Percentiles rank a stretch among this genome's conserved stretches.
These are phyloP conservation scores for Apamea anceps DNA, from an alignment of 2,888 invertebrate genomes.

Conservation along the genomic window DNA sequence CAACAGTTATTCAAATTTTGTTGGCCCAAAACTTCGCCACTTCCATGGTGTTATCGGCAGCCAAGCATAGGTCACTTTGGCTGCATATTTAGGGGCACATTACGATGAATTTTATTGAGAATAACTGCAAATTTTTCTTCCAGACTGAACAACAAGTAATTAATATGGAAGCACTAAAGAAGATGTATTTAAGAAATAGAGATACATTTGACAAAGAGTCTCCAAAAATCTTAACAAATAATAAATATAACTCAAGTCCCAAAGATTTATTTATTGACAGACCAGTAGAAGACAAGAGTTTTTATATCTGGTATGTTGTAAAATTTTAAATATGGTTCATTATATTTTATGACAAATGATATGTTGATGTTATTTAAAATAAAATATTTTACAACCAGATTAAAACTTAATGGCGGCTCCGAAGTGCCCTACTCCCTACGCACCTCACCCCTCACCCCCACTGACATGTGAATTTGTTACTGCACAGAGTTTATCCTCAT, in stretches of 20 bases:
- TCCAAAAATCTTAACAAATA: constrained; percentile 87
- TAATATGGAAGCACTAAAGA: constrained; percentile 87
- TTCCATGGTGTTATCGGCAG: too few species aligned
- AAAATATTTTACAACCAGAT: not conserved
- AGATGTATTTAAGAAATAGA: constrained; percentile 91
- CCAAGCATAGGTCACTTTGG: too few species aligned
- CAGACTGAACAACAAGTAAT: constrained; percentile 91
- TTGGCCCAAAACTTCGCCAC: too few species aligned
- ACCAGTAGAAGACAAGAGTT: constrained; percentile 68
- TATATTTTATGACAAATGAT: not conserved
- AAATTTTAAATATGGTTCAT: not conserved
- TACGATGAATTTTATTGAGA: not conserved
- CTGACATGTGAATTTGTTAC: too few species aligned
- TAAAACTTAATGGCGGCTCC: too few species aligned
- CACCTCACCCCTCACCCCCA: too few species aligned
- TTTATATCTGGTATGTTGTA: constrained; percentile 79
- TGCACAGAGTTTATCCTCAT: too few species aligned
- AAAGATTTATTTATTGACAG: constrained; percentile 79
- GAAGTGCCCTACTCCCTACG: too few species aligned
- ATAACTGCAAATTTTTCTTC: constrained; percentile 31
- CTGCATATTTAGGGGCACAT: too few species aligned
- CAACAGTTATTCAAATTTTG: too few species aligned
- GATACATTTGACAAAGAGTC: constrained; percentile 92
- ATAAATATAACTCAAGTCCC: constrained; percentile 81
- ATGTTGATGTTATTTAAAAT: not conserved